phyloP scores from a whole-genome alignment of 2,113 vertebrate species.

The Protobothrops flavoviridis region DNA sequence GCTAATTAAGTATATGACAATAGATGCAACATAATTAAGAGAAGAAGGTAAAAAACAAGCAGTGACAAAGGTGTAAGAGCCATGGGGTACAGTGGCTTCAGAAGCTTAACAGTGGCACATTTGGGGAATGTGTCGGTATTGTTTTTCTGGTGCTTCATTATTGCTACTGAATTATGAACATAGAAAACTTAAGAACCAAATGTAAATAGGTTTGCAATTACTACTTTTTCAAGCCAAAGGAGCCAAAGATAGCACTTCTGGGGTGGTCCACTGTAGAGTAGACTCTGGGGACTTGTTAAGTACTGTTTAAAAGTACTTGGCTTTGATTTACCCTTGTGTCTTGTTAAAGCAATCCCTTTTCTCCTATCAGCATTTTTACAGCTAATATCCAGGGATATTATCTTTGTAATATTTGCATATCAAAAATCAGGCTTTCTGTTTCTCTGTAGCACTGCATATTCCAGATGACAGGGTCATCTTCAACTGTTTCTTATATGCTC shows the following conservation, averaged over 20 bases:
- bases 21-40: slow-evolving; percentile 90
- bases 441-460: slow-evolving; percentile 60
- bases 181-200: slow-evolving; percentile 68
- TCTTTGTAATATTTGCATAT: slow-evolving; percentile 75
- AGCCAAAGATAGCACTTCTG: slow-evolving; percentile 78
- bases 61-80: slow-evolving; percentile 51
- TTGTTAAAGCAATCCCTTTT: slow-evolving; percentile 75
- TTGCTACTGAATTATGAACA: slow-evolving; percentile 65
- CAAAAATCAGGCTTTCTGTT: slow-evolving; percentile 70
- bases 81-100: neutral
- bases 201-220: slow-evolving; percentile 94
- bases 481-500: slow-evolving; percentile 66
- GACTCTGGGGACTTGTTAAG: slow-evolving; percentile 96
- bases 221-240: slow-evolving; percentile 80
- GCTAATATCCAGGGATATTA: slow-evolving; percentile 65
- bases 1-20: slow-evolving; percentile 96
- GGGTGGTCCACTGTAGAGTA: slow-evolving; percentile 83
- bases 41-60: slow-evolving; percentile 72
- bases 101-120: neutral
- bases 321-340: slow-evolving; percentile 94
- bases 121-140: slow-evolving; percentile 41
- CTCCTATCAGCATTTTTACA: slow-evolving; percentile 80
- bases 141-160: slow-evolving; percentile 41
- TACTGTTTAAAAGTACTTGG: slow-evolving; percentile 92
- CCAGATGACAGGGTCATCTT: slow-evolving; percentile 60